These are phyloP conservation scores for Tribolium castaneum DNA, from an alignment of 1,140 invertebrate genomes.

Conservation along the genomic window DNA sequence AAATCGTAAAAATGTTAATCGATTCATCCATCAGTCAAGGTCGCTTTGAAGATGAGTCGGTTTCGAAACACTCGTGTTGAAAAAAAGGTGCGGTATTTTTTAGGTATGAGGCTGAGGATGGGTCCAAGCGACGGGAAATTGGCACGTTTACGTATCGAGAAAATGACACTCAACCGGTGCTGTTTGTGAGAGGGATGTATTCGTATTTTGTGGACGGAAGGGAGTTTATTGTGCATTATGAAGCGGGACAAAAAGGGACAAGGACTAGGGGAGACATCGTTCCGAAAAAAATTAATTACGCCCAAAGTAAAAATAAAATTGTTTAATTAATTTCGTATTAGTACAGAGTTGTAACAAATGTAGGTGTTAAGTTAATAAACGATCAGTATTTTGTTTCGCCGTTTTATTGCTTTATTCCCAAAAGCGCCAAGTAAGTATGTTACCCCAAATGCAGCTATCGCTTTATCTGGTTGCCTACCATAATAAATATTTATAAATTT, in stretches of 20 bases:
- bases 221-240: background rate
- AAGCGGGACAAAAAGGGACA: background rate
- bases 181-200: constrained; percentile 2
- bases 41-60: constrained; percentile 4
- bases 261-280: background rate
- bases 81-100: constrained; percentile 14
- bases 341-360: background rate
- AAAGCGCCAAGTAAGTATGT: background rate
- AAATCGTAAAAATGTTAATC: constrained; percentile 11
- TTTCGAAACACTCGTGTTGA: background rate
- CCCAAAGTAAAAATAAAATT: background rate
- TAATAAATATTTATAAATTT: background rate
- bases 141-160: background rate
- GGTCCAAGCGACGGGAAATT: background rate
- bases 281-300: background rate
- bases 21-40: constrained; percentile 29
- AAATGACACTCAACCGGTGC: background rate
- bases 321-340: background rate
- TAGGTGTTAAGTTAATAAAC: background rate
- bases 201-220: background rate
- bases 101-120: constrained; percentile 2
- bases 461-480: background rate
- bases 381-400: background rate
- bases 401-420: background rate
- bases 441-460: too few relatives aligned